Evolutionary conservation across 2,113 vertebrate genomes (phyloP).

Genomic region (Callopanchax toddi): DNA sequence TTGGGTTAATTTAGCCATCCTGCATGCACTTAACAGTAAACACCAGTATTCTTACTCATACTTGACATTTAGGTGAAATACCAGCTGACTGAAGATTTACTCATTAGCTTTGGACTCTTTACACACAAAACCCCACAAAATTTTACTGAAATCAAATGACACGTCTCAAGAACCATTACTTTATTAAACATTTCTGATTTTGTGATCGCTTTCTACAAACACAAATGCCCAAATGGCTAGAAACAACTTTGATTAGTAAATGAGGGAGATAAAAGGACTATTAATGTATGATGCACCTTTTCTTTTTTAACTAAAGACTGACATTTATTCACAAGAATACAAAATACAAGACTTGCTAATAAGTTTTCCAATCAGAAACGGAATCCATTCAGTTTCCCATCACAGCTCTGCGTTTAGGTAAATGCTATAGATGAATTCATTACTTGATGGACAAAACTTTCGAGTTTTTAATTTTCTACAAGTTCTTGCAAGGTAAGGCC

Average conservation of each 20-base stretch:
- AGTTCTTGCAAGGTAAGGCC: neutral
- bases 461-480: neutral
- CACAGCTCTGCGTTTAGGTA: neutral
- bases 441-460: too few relatives aligned
- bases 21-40: too few relatives aligned
- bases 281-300: neutral
- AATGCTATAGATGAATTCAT: too few relatives aligned
- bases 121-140: neutral
- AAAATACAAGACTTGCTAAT: neutral
- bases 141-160: neutral
- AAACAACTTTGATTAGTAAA: neutral
- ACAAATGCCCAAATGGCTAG: neutral
- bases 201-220: constrained; percentile 19
- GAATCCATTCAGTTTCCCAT: neutral
- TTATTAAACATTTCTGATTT: constrained; percentile 29
- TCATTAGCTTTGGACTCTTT: neutral
- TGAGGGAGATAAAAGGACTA: neutral
- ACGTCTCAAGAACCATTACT: constrained; percentile 1
- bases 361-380: neutral
- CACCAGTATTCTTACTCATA: neutral
- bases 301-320: neutral
- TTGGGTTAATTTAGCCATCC: too few relatives aligned
- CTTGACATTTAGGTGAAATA: neutral
- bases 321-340: constrained; percentile 1
- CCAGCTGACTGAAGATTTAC: too few relatives aligned